phyloP scores from a whole-genome alignment of 1,140 invertebrate species.

The Rhopalosiphum padi region DNA sequence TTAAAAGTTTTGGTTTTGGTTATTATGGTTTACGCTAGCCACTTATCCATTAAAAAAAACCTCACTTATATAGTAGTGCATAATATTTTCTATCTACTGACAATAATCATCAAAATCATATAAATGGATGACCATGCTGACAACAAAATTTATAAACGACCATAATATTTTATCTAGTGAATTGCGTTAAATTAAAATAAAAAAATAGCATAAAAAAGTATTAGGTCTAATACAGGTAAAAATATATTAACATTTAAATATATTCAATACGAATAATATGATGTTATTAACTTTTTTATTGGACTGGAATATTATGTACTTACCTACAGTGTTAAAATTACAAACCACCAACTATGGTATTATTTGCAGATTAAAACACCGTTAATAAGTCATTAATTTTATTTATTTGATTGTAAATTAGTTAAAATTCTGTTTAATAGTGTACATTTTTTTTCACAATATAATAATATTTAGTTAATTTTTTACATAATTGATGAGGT shows the following conservation, averaged over 20 bases:
- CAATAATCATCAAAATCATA: neutral
- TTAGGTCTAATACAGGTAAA: neutral
- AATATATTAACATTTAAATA: neutral
- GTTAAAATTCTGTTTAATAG: neutral
- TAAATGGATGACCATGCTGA: neutral
- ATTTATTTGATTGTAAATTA: neutral
- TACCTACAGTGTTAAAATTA: too few species aligned
- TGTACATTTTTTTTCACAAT: neutral
- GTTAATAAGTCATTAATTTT: too few species aligned
- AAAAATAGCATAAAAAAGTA: neutral
- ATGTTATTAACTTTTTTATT: too few species aligned
- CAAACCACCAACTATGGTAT: too few species aligned
- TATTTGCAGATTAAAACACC: too few species aligned
- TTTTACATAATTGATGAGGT: too few species aligned
- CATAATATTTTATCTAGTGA: neutral
- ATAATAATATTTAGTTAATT: neutral
- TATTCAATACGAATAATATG: neutral
- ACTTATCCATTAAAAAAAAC: too few species aligned
- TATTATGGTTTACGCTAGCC: too few species aligned
- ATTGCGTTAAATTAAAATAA: neutral
- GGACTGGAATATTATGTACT: too few species aligned
- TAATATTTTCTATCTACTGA: neutral
- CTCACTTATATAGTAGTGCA: neutral
- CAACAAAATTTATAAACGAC: too few species aligned
- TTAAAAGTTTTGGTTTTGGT: too few species aligned